phyloP scores from a whole-genome alignment of 2,113 vertebrate genomes.

The Perca fluviatilis region DNA sequence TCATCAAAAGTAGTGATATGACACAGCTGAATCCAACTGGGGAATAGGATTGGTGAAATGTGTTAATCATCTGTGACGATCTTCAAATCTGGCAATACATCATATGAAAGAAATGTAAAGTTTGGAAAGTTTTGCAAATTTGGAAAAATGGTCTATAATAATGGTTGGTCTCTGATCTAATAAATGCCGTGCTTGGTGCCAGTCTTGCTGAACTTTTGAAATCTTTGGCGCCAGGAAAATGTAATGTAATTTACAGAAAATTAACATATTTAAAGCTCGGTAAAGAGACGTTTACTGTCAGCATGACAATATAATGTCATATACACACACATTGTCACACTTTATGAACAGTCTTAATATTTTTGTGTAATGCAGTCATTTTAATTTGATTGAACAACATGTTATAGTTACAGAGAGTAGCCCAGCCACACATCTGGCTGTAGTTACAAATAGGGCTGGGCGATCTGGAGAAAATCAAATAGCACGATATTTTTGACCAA shows the following conservation, averaged over 20 bases:
- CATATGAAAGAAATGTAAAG: not conserved
- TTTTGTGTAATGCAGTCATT: not conserved
- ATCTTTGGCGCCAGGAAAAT: conserved; percentile 2
- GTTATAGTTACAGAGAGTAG: too few species aligned
- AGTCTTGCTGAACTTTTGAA: not conserved
- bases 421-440: too few species aligned
- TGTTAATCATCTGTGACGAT: not conserved
- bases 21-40: not conserved
- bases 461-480: too few species aligned
- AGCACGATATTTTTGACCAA: too few species aligned
- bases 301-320: not conserved
- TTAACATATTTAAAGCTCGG: not conserved
- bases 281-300: not conserved
- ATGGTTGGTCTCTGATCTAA: not conserved
- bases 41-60: not conserved
- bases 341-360: not conserved
- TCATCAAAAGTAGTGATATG: not conserved
- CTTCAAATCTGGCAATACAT: not conserved
- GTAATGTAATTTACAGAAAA: not conserved
- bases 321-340: not conserved
- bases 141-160: not conserved
- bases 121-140: too few species aligned
- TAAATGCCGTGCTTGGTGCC: not conserved
- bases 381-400: not conserved
- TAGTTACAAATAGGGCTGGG: not conserved